Base-by-base conservation (phyloP, 2,888 invertebrate species). In the Agrotis puta region DNA sequence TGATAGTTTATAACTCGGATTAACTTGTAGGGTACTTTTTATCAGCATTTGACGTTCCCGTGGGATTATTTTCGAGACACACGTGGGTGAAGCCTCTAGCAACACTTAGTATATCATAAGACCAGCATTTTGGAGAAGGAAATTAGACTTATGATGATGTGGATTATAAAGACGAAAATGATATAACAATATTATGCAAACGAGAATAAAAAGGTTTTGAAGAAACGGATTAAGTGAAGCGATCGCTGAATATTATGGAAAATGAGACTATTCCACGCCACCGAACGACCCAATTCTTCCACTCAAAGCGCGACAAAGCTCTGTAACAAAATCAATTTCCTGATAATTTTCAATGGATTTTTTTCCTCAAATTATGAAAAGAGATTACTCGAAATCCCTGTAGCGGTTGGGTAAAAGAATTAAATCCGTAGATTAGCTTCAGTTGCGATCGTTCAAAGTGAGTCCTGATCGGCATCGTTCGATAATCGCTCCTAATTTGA, bases 401-500 rank as follows among this genome's bases (percentile, higher is more conserved):
- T 79, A 81, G 79, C 82, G 87, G 86, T 87, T 85, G 75, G 78
- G 82, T 84, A 85, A 89, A 92, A 90, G 90, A 91, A 91, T 92
- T 91, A 90, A 93, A 93, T 92, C 92, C 91, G 67, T 87, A 87
- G 88, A 94, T 94, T 92, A 91, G 90, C 88, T 85, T 70, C 74
- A 74, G 79, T 76, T 87, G 82, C 84, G 88, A 90, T 92, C 90
- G 89, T 82, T 89, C 88, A 86, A 88, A 90, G 89, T 80, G 89
- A 88, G 86, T 87, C 86, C 87, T 87, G 89, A 88, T 89, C 89
- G 88, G 86, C 86, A 78, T 83, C 86, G 87, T 74, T 89, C 90
- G 89, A 92, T 93, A 93, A 94, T 94, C 92, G 91, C 79, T 86
- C 89, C 91, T 95, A 95, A 95, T 95, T 95, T 94, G 95, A 94